These are phyloP conservation scores for Drosophila bunnanda DNA, from an alignment of 2,888 invertebrate species.

Conservation along the genomic window DNA sequence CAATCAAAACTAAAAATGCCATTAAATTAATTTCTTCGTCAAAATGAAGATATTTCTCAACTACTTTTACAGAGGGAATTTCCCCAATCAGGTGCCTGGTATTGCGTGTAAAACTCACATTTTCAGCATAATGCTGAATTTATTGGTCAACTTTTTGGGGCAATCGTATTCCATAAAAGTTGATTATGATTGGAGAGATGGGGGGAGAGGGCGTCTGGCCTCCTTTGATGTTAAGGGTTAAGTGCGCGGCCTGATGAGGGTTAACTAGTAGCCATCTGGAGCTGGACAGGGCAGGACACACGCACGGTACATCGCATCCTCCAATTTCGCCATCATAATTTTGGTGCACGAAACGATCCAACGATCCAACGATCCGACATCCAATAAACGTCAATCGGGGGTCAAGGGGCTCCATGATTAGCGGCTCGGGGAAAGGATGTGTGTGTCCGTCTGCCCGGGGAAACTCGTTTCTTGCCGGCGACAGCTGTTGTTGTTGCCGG, in stretches of 20 bases:
- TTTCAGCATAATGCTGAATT: conserved; percentile 10
- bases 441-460: neutral
- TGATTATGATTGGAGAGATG: conserved; percentile 43
- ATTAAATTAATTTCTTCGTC: neutral
- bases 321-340: conserved; percentile 68
- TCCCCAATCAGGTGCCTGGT: conserved; percentile 12
- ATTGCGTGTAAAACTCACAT: conserved; percentile 28
- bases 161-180: conserved; percentile 34
- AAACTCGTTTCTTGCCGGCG: conserved; percentile 40
- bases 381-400: conserved; percentile 65
- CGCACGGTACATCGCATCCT: conserved; percentile 47
- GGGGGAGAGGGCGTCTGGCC: conserved; percentile 3
- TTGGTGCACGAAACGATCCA: conserved; percentile 52
- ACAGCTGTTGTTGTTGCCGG: conserved; percentile 56
- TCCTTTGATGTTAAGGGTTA: conserved; percentile 30
- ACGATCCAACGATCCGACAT: conserved; percentile 40
- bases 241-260: conserved; percentile 22
- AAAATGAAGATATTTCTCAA: conserved; percentile 2
- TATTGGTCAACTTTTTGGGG: conserved; percentile 21
- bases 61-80: neutral
- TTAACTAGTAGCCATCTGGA: conserved; percentile 57
- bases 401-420: conserved; percentile 26
- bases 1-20: neutral
- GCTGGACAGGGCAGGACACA: conserved; percentile 54
- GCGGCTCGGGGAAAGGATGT: conserved; percentile 21